Base-by-base conservation (phyloP, 2,113 vertebrate species). In the Ibidorhyncha struthersii region DNA sequence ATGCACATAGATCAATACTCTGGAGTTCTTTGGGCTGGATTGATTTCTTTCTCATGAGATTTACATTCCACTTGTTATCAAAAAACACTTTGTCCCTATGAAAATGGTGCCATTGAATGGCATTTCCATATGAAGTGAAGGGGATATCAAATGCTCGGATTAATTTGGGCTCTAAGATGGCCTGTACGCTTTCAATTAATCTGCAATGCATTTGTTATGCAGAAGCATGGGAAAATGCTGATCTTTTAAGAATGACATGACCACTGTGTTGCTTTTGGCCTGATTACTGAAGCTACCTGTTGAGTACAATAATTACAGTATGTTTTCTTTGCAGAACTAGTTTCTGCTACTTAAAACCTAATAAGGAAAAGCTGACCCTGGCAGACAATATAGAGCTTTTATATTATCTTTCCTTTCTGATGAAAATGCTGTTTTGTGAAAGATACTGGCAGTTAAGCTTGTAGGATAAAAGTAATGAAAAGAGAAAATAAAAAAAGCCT, bases 31-130 rank as follows among this genome's bases (percentile, higher is more conserved):
- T 97, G 89, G 96, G 81, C 89, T 97, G 91, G 95, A 96, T 97
- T 98, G 97, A 97, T 98, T 98, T 98, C 96, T 98, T 98, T 98
- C 97, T 97, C 97, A 97, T 76, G 96, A 98, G 98, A 97, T 97
- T 97, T 98, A 93, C 97, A 97, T 98, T 98, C 97, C 96, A 97
- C 96, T 98, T 97, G 91, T 97, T 98, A 97, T 97, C 96, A 98
- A 93, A 97, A 98, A 97, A 66, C 94, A 98, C 96, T 98, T 98
- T 98, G 97, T 98, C 95, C 87, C 91, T 93, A 96, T 96, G 97
- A 98, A 98, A 98, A 94, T 97, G 96, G 97, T 98, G 93, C 94
- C 86, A 86, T 88, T 97, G 96, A 97, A 97, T 97, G 97, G 90
- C 91, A 97, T 98, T 98, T 98, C 98, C 97, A 98, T 98, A 97